Percentiles rank a stretch among this genome's conserved stretches.
These are phyloP conservation scores for Nematolebias whitei DNA, from an alignment of 2,113 vertebrate genomes.

Conservation along the genomic window DNA sequence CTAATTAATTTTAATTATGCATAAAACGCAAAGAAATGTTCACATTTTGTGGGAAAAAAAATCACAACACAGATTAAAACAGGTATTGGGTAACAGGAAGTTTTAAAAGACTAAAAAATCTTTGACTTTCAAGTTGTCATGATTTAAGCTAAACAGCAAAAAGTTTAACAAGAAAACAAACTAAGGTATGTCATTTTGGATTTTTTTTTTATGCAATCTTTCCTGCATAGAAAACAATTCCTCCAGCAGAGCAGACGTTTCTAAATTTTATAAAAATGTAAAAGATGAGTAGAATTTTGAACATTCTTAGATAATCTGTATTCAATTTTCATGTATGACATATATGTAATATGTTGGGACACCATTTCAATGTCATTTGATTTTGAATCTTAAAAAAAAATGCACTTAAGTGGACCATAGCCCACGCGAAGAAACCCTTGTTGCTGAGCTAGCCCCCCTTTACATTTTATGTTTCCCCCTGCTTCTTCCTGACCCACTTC, in stretches of 20 bases:
- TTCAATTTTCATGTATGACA: neutral
- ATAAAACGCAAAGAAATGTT: too few relatives aligned
- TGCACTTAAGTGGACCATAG: constrained; percentile 9
- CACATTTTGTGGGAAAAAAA: too few relatives aligned
- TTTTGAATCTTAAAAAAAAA: neutral
- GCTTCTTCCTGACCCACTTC: constrained; percentile 78
- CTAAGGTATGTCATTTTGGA: constrained; percentile 47
- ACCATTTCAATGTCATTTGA: neutral
- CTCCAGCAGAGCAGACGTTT: constrained; percentile 6
- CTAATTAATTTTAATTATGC: too few relatives aligned
- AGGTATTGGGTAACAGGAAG: too few relatives aligned
- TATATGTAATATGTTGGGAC: neutral
- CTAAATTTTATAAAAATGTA: too few relatives aligned
- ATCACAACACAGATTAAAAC: too few relatives aligned
- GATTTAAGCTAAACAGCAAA: too few relatives aligned
- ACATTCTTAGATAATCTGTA: neutral
- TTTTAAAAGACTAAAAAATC: too few relatives aligned
- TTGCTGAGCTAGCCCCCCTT: constrained; percentile 46
- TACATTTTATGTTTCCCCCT: constrained; percentile 60
- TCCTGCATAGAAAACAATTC: constrained; percentile 2
- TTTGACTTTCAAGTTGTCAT: too few relatives aligned
- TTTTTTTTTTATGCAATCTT: too few relatives aligned
- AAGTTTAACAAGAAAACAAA: neutral
- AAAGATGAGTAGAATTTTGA: too few relatives aligned
- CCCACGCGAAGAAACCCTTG: neutral